Evolutionary conservation across 2,888 invertebrate species (phyloP), one percentile per base, ranked within the genome.

Genomic region (Mimachlamys varia): DNA sequence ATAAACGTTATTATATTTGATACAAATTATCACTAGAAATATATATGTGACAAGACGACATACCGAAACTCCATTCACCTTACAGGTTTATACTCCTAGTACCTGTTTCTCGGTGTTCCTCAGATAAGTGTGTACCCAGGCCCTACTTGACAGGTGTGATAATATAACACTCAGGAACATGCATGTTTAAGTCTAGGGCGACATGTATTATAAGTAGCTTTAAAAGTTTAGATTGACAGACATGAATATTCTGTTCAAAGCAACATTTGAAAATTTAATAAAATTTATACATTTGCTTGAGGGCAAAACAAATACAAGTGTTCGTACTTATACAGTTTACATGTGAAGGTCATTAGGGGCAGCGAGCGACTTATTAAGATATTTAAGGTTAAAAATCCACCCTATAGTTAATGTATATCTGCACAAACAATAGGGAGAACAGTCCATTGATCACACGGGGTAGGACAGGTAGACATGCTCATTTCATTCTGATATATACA

Each of bases 141-240:
- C 76, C 44, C 76, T 33, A 53, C 53, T 53, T 53, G 53, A 53
- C 53, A 76, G 76, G 33, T 76, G 76, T 76, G 76, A 76, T 27
- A 33, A 76, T 27, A 27, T 76, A 76, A 27, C 33, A 62, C n/a
- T 27, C 27, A 13, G 53, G 27, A 33, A 76, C 76, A 76, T 76
- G 76, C 76, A 22, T 27, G 76, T 76, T 76, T 76, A 76, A 33
- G 76, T 76, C 27, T 22, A 76, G 76, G 62, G 62, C 62, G n/a
- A 62, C 19, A 76, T 27, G 22, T 22, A 22, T 27, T 76, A 76
- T 76, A 33, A 76, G 17, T 22, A 76, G 76, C 27, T 76, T 76
- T 76, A 76, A 76, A 33, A 13, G 33, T 76, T 76, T 27, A 76
- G 19, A 76, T 33, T 33, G 76, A 76, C 76, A 76, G 76, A 76